Base-by-base conservation (phyloP, 2,888 invertebrate species). In the Malacosoma neustria region DNA sequence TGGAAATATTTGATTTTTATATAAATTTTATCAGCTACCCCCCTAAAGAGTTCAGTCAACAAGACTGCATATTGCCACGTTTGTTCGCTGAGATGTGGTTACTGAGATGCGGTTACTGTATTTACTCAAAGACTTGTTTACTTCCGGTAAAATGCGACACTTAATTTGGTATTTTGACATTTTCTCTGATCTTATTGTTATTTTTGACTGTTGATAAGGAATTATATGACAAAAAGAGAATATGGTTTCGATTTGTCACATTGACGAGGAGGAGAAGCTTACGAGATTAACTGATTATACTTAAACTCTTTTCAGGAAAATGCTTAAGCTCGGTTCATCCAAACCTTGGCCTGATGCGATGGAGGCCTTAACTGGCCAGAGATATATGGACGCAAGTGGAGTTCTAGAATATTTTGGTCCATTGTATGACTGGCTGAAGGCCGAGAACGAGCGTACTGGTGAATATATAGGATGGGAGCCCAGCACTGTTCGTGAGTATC, bases 341-440 rank as follows among this genome's bases (percentile, higher is more conserved):
- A 88, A 81, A 50, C 89, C 91, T 1, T 93, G 92, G 92, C 90
- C 89, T 11, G 92, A 94, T 37, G 93, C 92, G 1, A 89, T 96
- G 89, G 89, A 92, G 58, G 84, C 84, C 4, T 64, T 94, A 1
- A 93, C 93, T 0, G 93, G 92, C 0, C 86, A 88, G 41, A 64
- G 91, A 55, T 74, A 84, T 35, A 92, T 93, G 91, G 90, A 92
- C 46, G 90, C 91, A 7, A 84, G 53, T 30, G 91, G 91, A 1
- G 71, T 93, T 0, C 57, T 93, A 40, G 91, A 93, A 50, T 93
- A 92, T 66, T 94, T 93, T 65, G 80, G 88, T 39, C 93, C 93
- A 0, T 59, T 94, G 3, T 72, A 89, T 41, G 87, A 90, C 11
- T 93, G 92, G 91, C 66, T 93, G 30, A 80, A 86, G 53, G 64